Base-by-base conservation (phyloP, 2,888 invertebrate genomes). In the Notodonta dromedarius region DNA sequence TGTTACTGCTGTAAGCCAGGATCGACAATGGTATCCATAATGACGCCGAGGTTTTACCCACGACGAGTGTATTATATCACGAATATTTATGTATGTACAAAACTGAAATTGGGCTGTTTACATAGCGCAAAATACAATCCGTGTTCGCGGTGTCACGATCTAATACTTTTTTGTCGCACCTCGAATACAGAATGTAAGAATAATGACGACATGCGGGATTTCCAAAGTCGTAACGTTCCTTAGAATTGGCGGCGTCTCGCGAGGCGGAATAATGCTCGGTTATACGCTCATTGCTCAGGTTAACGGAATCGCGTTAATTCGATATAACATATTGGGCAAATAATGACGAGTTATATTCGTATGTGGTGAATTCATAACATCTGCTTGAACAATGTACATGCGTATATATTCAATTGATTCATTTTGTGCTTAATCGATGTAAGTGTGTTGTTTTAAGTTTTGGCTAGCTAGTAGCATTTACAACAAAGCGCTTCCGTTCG, bases 191-290 rank as follows among this genome's bases (percentile, higher is more conserved):
- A 56, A 60, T 63, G 58, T 42, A 57, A 50, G 57, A 46, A 53
- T 55, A 61, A 69, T 75, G 75, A 75, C 75, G 77, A 60, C 75
- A 75, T 72, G 65, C 51, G 77, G 75, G 60, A 70, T 77, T 75
- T 56, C 75, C 77, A 64, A 72, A 60, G 59, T 59, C 35, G 57
- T 62, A 52, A 42, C 68, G 59, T 66, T 68, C 61, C 24, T 24
- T 44, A 32, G 65, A 65, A 67, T 69, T 76, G 63, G 62, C 62
- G 58, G 58, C 53, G 59, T 61, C 57, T 64, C 48, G 56, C 24
- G 53, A 54, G 48, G 52, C 66, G 62, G 60, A 60, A 56, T 61
- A 53, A 52, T 57, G 52, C 35, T 32, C 35, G 4, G 7, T 35
- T 35, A 44, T 39, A 35, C 57, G 13, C 35, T n/a, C 13, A 48